Base-by-base conservation (phyloP, 2,888 invertebrate genomes). In the Nycteola revayana region DNA sequence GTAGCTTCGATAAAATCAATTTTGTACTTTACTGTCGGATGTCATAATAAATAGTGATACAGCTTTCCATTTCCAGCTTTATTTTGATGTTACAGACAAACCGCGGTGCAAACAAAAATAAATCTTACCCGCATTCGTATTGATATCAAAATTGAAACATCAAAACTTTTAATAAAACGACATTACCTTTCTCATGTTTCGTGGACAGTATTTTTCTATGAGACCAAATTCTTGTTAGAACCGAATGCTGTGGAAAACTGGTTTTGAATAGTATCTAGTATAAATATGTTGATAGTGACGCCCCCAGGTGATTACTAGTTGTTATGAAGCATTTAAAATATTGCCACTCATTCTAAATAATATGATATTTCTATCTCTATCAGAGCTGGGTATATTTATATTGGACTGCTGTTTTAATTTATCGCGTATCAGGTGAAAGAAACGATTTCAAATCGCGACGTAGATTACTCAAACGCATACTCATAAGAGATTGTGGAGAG, bases 161-260 rank as follows among this genome's bases (percentile, higher is more conserved):
- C 68, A 62, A 63, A 67, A 49, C 58, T 68, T 70, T 60, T 58
- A 63, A 66, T 72, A 70, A 67, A 61, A 68, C 69, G 63, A 70
- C 68, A 69, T 76, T 77, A 76, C 78, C 76, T 78, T 81, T 82
- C 81, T 83, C 82, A 69, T 75, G 76, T 84, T 84, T 76, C 83
- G 72, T 82, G 77, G 76, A 80, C 78, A 80, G 77, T 85, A 84
- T 86, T 83, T 85, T 84, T 75, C 83, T 80, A 76, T 70, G 78
- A 77, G 79, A 75, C 81, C 64, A 79, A 85, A 86, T 86, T 85
- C 83, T 85, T 83, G 86, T 85, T 85, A 85, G 85, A 84, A 77
- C 68, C 75, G 65, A 70, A 72, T 74, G 76, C 72, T 74, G 70
- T 70, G 75, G 66, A 61, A 51, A 86, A 86, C 84, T 63, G 85